phyloP scores from a whole-genome alignment of 2,888 invertebrate genomes.

The Tolmerus cingulatus region DNA sequence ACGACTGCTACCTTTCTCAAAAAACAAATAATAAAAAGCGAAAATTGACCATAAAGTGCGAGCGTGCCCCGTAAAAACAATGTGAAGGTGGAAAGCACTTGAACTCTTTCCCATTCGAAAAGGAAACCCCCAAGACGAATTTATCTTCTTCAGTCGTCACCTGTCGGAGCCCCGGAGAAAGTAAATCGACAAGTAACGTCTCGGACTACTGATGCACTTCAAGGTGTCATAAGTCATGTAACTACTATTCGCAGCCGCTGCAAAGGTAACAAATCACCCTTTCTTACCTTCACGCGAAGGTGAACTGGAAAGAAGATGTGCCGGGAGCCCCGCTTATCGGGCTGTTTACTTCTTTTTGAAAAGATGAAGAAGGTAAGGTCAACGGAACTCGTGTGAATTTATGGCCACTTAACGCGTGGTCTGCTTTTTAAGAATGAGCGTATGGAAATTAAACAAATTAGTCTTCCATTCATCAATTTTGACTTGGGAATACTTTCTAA shows the following conservation, averaged over 20 bases:
- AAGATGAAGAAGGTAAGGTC: background rate
- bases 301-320: background rate
- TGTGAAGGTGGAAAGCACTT: background rate
- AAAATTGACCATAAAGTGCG: background rate
- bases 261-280: background rate
- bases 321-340: background rate
- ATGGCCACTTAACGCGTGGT: background rate
- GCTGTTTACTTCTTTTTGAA: background rate
- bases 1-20: background rate
- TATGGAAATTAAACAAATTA: background rate
- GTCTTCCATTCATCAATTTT: background rate
- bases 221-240: constrained; percentile 1
- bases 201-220: background rate
- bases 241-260: background rate
- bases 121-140: background rate
- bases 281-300: background rate
- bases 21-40: background rate
- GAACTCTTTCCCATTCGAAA: background rate
- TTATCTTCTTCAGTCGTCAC: background rate
- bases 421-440: background rate
- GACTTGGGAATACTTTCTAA: background rate
- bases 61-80: background rate
- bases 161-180: background rate
- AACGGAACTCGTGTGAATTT: constrained; percentile 16
- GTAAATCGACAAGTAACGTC: background rate